Evolutionary conservation across 2,113 vertebrate genomes (phyloP).

Genomic region (Leptobrachium leishanense): DNA sequence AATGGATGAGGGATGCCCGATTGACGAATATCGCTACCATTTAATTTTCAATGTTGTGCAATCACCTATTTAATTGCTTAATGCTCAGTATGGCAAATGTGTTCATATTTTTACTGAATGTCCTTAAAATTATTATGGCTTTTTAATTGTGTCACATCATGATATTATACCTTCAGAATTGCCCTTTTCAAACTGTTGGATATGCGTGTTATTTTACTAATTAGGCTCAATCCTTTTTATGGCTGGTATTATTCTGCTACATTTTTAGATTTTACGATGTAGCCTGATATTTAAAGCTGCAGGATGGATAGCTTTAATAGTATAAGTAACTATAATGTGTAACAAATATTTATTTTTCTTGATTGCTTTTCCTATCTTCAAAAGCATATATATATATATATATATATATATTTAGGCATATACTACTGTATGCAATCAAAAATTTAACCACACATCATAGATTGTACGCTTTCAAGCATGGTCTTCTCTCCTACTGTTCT

Average conservation of each 20-base stretch:
- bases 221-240: constrained; percentile 11
- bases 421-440: no score
- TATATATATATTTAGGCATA: no score
- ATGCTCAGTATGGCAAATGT: constrained; percentile 21
- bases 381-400: no score
- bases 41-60: constrained; percentile 18
- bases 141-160: constrained; percentile 42
- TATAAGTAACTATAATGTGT: no score
- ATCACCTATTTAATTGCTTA: constrained; percentile 43
- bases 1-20: neutral
- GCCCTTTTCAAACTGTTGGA: constrained; percentile 39
- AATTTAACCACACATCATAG: no score
- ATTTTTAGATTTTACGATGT: constrained; percentile 1
- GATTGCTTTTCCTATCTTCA: no score
- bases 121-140: constrained; percentile 38
- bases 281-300: neutral
- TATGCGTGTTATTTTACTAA: constrained; percentile 35
- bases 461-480: no score
- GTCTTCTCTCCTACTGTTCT: no score
- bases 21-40: constrained; percentile 18
- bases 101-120: constrained; percentile 28
- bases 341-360: no score
- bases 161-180: constrained; percentile 40
- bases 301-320: neutral
- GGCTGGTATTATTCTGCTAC: neutral